Evolutionary conservation across 2,888 invertebrate species (phyloP).

Genomic region (Drosophila crucigera): DNA sequence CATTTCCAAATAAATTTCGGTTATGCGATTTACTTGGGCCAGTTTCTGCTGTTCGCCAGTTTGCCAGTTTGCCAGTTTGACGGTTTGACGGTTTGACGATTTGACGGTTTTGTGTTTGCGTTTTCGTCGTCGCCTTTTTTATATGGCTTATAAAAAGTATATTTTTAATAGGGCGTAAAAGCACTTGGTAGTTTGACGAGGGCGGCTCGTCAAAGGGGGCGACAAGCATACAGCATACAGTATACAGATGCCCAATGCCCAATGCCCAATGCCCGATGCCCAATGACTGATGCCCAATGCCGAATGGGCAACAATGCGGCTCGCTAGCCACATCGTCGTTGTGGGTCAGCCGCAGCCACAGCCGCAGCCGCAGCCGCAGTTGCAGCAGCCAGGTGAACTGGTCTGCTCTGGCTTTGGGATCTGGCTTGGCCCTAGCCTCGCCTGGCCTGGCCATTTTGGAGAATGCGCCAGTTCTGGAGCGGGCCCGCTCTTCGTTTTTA

Average conservation of each 20-base stretch:
- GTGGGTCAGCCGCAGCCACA: conserved; percentile 6
- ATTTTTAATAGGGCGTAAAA: conserved; percentile 81
- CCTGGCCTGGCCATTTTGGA: conserved; percentile 13
- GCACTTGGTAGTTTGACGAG: conserved; percentile 62
- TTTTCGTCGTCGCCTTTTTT: conserved; percentile 60
- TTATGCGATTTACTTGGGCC: conserved; percentile 64
- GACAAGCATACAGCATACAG: background rate
- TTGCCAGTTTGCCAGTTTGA: conserved; percentile 13
- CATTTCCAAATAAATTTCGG: conserved; percentile 68
- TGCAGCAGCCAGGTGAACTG: conserved; percentile 39
- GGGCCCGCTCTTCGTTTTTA: conserved; percentile 64
- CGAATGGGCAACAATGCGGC: conserved; percentile 18
- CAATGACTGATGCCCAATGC: background rate
- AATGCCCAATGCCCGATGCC: conserved; percentile 4
- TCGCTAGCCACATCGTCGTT: conserved; percentile 2
- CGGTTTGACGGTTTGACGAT: conserved; percentile 12
- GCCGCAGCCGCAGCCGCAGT: conserved; percentile 13
- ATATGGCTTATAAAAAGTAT: conserved; percentile 81
- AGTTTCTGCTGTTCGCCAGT: conserved; percentile 30
- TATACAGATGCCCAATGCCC: background rate
- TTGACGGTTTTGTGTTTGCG: conserved; percentile 9
- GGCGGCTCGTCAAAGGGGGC: conserved; percentile 25
- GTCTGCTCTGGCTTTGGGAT: background rate
- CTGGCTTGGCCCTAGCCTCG: background rate
- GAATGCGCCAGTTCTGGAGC: background rate